Conservation (phyloP, 2,888 invertebrate species). For the Eupithecia inturbata region DNA sequence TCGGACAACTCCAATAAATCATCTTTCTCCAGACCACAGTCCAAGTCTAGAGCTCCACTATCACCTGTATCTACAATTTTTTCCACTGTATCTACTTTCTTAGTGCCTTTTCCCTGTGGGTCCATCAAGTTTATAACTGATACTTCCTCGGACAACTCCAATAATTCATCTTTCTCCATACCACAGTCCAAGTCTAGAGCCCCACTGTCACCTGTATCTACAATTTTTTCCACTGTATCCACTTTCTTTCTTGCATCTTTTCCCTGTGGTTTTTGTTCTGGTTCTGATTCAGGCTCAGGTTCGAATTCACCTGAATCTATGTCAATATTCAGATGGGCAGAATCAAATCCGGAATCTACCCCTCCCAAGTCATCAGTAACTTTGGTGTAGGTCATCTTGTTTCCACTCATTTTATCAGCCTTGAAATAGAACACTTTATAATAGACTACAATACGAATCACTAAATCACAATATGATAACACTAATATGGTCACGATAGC, state of each 20-base stretch:
- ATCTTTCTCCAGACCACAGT: conserved; percentile 83
- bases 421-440: conserved; percentile 50
- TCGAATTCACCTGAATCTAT: conserved; percentile 45
- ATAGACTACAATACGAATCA: conserved; percentile 24
- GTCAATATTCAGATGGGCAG: conserved; percentile 47
- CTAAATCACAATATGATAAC: conserved; percentile 26
- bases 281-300: conserved; percentile 25
- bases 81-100: conserved; percentile 46
- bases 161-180: conserved; percentile 53
- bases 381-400: conserved; percentile 68
- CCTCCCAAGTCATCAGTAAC: conserved; percentile 61
- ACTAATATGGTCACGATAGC: conserved; percentile 56
- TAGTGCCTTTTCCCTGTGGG: conserved; percentile 49
- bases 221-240: conserved; percentile 16
- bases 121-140: conserved; percentile 71
- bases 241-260: conserved; percentile 53
- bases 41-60: background rate
- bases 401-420: conserved; percentile 72
- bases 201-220: background rate
- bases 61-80: background rate
- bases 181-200: conserved; percentile 83
- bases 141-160: conserved; percentile 85
- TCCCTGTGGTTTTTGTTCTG: conserved; percentile 30
- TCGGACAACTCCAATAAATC: conserved; percentile 77
- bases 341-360: conserved; percentile 72